Evolutionary conservation across 2,888 invertebrate species (phyloP).

Genomic region (Heliothis peltigera): DNA sequence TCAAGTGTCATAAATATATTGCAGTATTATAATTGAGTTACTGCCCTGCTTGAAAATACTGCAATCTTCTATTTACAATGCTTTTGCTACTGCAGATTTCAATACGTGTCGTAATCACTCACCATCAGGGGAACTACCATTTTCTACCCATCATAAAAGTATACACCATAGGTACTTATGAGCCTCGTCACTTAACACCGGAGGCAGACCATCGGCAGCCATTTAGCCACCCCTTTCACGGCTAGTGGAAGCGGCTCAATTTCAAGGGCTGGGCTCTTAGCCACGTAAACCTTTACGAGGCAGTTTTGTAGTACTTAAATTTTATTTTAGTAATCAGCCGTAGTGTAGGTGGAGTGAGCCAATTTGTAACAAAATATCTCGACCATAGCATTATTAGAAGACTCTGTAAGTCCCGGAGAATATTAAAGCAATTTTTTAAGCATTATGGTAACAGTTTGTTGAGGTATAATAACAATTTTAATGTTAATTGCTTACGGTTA

Average conservation of each 20-base stretch:
- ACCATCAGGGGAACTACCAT: background rate
- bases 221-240: constrained; percentile 28
- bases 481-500: constrained; percentile 49
- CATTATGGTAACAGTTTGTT: constrained; percentile 36
- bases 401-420: constrained; percentile 9
- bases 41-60: no score
- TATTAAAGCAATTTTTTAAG: constrained; percentile 32
- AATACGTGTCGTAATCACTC: background rate
- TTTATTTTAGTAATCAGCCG: constrained; percentile 59
- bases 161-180: background rate
- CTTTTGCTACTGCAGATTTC: no score
- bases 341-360: constrained; percentile 33
- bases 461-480: constrained; percentile 47
- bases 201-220: background rate
- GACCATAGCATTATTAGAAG: constrained; percentile 35
- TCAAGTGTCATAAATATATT: no score
- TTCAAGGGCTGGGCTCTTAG: constrained; percentile 47
- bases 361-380: constrained; percentile 59
- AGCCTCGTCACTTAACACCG: background rate
- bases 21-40: no score
- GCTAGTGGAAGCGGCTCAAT: constrained; percentile 26
- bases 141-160: background rate
- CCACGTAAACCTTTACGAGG: constrained; percentile 59
- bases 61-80: no score
- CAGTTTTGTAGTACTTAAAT: constrained; percentile 57